phyloP scores from a whole-genome alignment of 2,113 vertebrate genomes.

The Callochromis pleurospilus region DNA sequence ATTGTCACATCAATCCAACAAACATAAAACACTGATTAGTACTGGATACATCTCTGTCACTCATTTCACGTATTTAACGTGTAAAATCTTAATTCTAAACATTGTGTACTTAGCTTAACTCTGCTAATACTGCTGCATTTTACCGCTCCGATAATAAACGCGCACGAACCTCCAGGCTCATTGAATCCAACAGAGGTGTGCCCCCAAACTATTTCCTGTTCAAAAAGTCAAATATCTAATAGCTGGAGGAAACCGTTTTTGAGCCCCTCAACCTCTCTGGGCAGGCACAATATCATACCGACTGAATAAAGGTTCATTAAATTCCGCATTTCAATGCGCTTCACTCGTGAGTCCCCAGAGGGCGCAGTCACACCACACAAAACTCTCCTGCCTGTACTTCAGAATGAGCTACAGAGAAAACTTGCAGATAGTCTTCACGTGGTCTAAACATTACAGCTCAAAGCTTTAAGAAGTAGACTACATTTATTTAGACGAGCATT shows the following conservation, averaged over 20 bases:
- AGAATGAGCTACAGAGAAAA: not conserved
- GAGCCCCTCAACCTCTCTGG: not conserved
- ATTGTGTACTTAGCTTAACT: not conserved
- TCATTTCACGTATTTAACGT: not conserved
- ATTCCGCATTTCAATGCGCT: not conserved
- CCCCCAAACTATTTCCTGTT: not conserved
- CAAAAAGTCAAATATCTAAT: not conserved
- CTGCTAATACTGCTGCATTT: not conserved
- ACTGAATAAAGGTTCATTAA: not conserved
- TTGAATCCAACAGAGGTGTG: not conserved
- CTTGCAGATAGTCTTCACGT: not conserved
- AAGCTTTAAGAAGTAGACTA: not conserved
- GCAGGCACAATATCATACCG: rapidly evolving
- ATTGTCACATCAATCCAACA: not conserved
- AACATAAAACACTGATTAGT: not conserved
- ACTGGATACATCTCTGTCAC: not conserved
- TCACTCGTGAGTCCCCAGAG: not conserved
- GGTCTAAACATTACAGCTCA: not conserved
- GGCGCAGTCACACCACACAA: constrained; percentile 20
- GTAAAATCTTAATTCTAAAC: not conserved
- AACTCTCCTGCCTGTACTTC: not conserved
- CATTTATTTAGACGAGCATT: not conserved
- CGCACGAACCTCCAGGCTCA: not conserved
- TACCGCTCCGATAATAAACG: not conserved
- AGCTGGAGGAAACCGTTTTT: not conserved